Evolutionary conservation across 2,113 vertebrate species (phyloP), one percentile per base, ranked within the genome.

Genomic region (Coptodon rendalli): DNA sequence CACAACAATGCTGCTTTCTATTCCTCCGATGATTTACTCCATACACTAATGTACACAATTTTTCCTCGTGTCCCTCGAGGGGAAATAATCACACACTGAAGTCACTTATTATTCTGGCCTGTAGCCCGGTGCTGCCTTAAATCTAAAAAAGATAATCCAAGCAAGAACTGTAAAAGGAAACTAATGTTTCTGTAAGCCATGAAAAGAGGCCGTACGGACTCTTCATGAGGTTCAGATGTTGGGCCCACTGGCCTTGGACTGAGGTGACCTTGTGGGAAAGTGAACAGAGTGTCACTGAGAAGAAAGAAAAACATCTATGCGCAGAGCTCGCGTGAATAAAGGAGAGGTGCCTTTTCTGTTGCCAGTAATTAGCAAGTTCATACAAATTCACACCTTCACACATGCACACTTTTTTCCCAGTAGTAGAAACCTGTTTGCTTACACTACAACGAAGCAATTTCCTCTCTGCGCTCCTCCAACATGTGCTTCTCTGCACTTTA

Each of bases 201-300:
- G 87, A 93, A 93, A 91, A 66, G 53, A 59, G 81, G 53, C 88
- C 83, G 87, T 83, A 91, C 31, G 38, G 81, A 84, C 91, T 81
- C 87, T 87, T 88, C 91, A 93, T 93, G 89, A 91, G 73, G 91
- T 88, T 93, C 91, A 95, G 91, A 92, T 93, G 91, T 94, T 87
- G 85, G 83, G 86, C 79, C 84, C 45, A 43, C 34, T 85, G 84
- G 81, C 63, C 43, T 78, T 90, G 93, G 82, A 89, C 93, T 86
- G 73, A 90, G 36, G 80, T 89, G 91, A 93, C 94, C 90, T 89
- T 59, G 59, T 89, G 85, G 88, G 86, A 91, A 91, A 85, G 90
- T 80, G 85, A 87, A 89, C 84, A 79, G 78, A 36, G 89, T 81
- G 92, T 89, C 89, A 63, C 83, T 78, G 68, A 40, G 53, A 43